A percentile compares a stretch with the other conserved stretches of the same genome.
phyloP scores from a whole-genome alignment of 1,140 invertebrate genomes.

The Conopomorpha cramerella region DNA sequence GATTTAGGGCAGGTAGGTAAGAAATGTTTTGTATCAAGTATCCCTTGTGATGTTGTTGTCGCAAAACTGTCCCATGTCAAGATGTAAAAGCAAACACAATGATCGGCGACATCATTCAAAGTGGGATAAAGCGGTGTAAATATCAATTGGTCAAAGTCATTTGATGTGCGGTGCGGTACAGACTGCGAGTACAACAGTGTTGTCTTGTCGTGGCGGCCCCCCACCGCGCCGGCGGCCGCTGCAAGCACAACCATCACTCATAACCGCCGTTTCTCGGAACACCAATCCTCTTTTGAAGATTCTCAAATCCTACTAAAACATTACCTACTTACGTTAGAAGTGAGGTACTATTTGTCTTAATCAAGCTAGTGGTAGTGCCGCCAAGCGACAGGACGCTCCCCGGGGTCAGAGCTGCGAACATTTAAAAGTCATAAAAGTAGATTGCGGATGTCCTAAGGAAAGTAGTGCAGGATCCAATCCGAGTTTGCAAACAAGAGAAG shows the following conservation, averaged over 20 bases:
- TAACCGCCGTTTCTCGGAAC: slow-evolving; percentile 23
- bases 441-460: slow-evolving; percentile 47
- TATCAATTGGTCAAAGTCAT: slow-evolving; percentile 53
- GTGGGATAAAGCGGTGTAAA: slow-evolving; percentile 25
- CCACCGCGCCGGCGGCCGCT: slow-evolving; percentile 37
- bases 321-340: too few relatives aligned
- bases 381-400: slow-evolving; percentile 16
- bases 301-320: too few relatives aligned
- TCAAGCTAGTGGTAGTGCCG: slow-evolving; percentile 6
- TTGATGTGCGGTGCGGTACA: slow-evolving; percentile 22
- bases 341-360: slow-evolving; percentile 8
- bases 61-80: slow-evolving; percentile 9
- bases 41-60: too few relatives aligned
- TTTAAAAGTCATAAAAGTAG: slow-evolving; percentile 56
- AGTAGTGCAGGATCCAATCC: slow-evolving; percentile 55
- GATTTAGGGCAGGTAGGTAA: too few relatives aligned
- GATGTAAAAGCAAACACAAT: slow-evolving; percentile 14
- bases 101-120: slow-evolving; percentile 17
- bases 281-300: too few relatives aligned
- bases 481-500: slow-evolving; percentile 58
- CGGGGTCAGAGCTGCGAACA: slow-evolving; percentile 30
- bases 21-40: too few relatives aligned
- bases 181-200: slow-evolving; percentile 15
- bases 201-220: slow-evolving; percentile 30
- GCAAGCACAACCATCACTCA: too few relatives aligned